Conservation (phyloP, 2,888 invertebrate species). For the Callinectes sapidus region DNA sequence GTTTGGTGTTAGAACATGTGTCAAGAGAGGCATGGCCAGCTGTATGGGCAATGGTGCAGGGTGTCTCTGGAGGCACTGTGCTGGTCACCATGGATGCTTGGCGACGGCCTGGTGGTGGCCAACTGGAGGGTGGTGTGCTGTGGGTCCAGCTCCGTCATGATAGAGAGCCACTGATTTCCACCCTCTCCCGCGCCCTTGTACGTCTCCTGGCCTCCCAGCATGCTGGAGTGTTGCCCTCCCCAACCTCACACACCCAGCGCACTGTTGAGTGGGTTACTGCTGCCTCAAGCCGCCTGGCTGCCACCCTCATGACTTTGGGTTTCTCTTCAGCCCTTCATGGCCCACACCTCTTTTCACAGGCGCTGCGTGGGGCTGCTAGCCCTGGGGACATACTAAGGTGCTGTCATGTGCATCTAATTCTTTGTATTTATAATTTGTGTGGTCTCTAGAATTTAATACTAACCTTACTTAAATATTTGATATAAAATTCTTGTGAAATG, state of each 20-base stretch:
- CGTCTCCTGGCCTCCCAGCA: constrained; percentile 61
- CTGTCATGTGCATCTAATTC: not conserved
- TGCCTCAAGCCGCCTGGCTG: constrained; percentile 64
- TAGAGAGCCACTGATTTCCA: constrained; percentile 58
- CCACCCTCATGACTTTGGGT: constrained; percentile 70
- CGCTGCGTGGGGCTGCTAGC: constrained; percentile 52
- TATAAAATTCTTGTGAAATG: not conserved
- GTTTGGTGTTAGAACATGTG: constrained; percentile 64
- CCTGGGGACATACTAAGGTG: constrained; percentile 67
- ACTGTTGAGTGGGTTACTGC: constrained; percentile 63
- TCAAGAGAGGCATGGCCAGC: constrained; percentile 65
- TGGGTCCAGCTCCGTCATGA: constrained; percentile 71
- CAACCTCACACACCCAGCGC: constrained; percentile 48
- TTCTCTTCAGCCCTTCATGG: constrained; percentile 67
- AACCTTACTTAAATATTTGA: not conserved
- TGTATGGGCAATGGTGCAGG: constrained; percentile 64
- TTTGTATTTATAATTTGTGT: not conserved
- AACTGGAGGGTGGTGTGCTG: constrained; percentile 68
- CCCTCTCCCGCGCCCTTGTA: constrained; percentile 52
- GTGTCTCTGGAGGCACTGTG: constrained; percentile 53
- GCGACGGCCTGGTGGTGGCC: constrained; percentile 67
- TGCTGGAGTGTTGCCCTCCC: constrained; percentile 62
- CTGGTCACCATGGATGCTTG: constrained; percentile 69
- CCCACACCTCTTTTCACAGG: constrained; percentile 57
- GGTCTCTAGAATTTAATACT: not conserved